Evolutionary conservation across 2,888 invertebrate species (phyloP).

Genomic region (Xanthia togata): DNA sequence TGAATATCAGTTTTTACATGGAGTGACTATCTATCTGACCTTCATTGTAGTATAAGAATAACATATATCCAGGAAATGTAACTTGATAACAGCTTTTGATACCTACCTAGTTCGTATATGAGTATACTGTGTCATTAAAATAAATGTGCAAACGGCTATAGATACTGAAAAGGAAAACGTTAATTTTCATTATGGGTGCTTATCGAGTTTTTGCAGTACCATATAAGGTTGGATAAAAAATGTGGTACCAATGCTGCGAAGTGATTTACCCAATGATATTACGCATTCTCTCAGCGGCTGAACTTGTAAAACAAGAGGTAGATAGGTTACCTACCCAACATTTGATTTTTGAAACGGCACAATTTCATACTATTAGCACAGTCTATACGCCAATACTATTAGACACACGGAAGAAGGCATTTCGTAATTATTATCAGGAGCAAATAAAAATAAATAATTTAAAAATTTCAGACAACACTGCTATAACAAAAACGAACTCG

Average conservation of each 20-base stretch:
- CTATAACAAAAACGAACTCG: too few relatives aligned
- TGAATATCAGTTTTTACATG: not conserved
- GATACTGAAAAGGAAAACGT: constrained; percentile 19
- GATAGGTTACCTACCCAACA: too few relatives aligned
- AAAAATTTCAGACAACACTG: too few relatives aligned
- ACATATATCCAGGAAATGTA: constrained; percentile 13
- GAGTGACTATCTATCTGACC: not conserved
- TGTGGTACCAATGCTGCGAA: not conserved
- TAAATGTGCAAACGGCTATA: constrained; percentile 6
- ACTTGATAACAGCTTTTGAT: not conserved
- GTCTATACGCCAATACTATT: too few relatives aligned
- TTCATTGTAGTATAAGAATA: not conserved
- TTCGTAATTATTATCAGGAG: too few relatives aligned
- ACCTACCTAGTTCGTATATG: constrained; percentile 1
- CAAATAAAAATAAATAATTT: too few relatives aligned
- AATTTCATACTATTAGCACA: too few relatives aligned
- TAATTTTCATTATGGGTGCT: not conserved
- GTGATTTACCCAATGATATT: too few relatives aligned
- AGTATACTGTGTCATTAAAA: constrained; percentile 8
- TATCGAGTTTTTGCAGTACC: not conserved
- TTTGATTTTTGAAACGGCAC: too few relatives aligned
- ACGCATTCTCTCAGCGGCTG: too few relatives aligned
- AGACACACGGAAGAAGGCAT: too few relatives aligned
- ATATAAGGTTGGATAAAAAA: not conserved
- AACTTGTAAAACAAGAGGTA: too few relatives aligned